Evolutionary conservation across 1,140 invertebrate species (phyloP).

Genomic region (Bicyclus anynana): DNA sequence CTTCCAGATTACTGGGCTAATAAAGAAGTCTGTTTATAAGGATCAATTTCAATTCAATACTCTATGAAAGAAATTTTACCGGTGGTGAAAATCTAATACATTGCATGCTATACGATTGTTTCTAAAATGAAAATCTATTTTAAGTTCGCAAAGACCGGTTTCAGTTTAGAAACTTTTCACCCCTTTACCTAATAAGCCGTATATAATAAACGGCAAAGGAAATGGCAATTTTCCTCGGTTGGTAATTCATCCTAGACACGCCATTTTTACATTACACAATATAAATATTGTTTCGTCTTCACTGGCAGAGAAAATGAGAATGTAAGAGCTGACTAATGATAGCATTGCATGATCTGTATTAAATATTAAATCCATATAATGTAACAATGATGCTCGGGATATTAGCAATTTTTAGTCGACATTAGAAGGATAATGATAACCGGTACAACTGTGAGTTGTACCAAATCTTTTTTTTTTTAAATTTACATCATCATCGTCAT

Average conservation of each 20-base stretch:
- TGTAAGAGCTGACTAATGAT: constrained; percentile 6
- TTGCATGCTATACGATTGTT: not conserved
- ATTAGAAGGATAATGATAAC: too few relatives aligned
- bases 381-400: not conserved
- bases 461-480: too few relatives aligned
- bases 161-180: not conserved
- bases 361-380: not conserved
- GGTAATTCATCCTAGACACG: not conserved
- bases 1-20: too few relatives aligned
- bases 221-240: constrained; percentile 4
- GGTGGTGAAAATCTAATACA: too few relatives aligned
- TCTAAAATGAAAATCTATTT: not conserved
- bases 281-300: constrained; percentile 9
- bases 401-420: too few relatives aligned
- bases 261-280: constrained; percentile 7
- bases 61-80: too few relatives aligned
- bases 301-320: constrained; percentile 6
- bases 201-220: constrained; percentile 7
- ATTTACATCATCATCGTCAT: too few relatives aligned
- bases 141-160: not conserved
- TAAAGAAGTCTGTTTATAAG: too few relatives aligned
- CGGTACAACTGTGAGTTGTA: too few relatives aligned
- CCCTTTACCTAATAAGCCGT: constrained; percentile 2
- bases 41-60: too few relatives aligned
- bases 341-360: constrained; percentile 1